These are phyloP conservation scores for Halictus ligatus DNA, from an alignment of 2,888 invertebrate genomes.

Conservation along the genomic window DNA sequence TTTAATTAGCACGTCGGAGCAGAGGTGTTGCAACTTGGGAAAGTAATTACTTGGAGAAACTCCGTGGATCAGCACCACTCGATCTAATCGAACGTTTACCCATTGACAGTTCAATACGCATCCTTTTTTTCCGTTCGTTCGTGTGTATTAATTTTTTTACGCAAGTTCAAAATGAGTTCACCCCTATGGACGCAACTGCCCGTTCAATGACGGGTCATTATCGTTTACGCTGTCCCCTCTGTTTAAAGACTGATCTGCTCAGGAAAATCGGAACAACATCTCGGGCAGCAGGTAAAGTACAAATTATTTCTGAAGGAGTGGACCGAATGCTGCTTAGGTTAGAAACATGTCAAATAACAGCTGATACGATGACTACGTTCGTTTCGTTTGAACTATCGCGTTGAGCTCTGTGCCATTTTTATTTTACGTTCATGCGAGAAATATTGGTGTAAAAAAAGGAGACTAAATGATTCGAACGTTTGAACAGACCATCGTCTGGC, in stretches of 20 bases:
- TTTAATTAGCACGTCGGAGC: slow-evolving; percentile 15
- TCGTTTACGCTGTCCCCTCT: not conserved
- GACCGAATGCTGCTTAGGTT: slow-evolving; percentile 38
- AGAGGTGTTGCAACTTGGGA: slow-evolving; percentile 4
- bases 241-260: slow-evolving; percentile 17
- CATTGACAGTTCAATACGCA: slow-evolving; percentile 31
- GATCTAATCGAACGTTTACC: slow-evolving; percentile 23
- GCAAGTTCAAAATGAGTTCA: slow-evolving; percentile 28
- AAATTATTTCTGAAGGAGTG: not conserved
- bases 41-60: slow-evolving; percentile 1
- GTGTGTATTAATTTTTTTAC: slow-evolving; percentile 8
- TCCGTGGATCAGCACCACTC: slow-evolving; percentile 5
- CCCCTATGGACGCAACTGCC: not conserved
- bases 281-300: slow-evolving; percentile 46
- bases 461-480: slow-evolving; percentile 20
- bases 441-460: not conserved
- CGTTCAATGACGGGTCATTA: slow-evolving; percentile 13
- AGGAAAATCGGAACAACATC: slow-evolving; percentile 14
- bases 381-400: not conserved
- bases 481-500: slow-evolving; percentile 46
- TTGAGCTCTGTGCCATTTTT: not conserved
- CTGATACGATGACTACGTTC: slow-evolving; percentile 57
- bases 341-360: slow-evolving; percentile 42
- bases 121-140: slow-evolving; percentile 26
- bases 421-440: not conserved